Evolutionary conservation across 1,140 invertebrate species (phyloP).

Genomic region (Zaprionus capensis): DNA sequence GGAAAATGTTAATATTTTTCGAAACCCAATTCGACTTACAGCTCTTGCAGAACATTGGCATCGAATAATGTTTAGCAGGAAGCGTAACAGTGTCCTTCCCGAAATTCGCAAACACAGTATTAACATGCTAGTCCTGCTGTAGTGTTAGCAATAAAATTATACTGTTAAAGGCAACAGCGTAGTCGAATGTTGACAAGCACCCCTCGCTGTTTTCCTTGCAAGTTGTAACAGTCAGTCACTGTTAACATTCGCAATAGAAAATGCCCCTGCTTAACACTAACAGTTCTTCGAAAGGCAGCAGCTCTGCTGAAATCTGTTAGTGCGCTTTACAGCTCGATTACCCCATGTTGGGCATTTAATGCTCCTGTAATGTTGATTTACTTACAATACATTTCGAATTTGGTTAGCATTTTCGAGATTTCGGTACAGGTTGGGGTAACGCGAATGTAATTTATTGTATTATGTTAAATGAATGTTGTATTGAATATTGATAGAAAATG

Average conservation of each 20-base stretch:
- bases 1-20: neutral
- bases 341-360: neutral
- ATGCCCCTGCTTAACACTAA: neutral
- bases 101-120: neutral
- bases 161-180: neutral
- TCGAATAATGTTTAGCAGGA: neutral
- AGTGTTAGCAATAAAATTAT: neutral
- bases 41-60: neutral
- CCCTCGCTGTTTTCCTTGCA: neutral
- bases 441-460: neutral
- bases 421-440: neutral
- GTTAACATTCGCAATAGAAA: neutral
- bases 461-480: neutral
- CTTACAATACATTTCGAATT: neutral
- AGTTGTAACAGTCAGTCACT: neutral
- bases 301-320: neutral
- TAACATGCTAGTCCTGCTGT: neutral
- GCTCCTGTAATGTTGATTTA: too few relatives aligned
- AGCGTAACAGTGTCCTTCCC: neutral
- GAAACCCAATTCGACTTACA: neutral
- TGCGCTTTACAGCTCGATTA: neutral
- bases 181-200: neutral
- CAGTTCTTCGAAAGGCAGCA: neutral
- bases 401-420: neutral
- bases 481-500: neutral